These are phyloP conservation scores for Thalassophryne amazonica DNA, from an alignment of 2,797 vertebrate species.

Conservation along the genomic window DNA sequence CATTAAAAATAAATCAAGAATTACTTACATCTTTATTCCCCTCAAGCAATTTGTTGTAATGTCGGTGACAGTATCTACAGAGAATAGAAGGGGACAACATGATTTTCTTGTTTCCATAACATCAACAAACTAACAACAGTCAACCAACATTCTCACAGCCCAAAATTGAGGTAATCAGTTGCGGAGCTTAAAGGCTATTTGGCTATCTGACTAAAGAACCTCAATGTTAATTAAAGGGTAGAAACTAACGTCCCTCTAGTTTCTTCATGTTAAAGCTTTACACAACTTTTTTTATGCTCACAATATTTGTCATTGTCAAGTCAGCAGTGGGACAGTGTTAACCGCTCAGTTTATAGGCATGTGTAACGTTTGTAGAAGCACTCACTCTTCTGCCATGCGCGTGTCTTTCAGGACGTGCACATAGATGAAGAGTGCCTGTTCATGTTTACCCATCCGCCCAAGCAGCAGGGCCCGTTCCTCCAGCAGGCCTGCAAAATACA, in stretches of 20 bases:
- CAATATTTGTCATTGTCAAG: not conserved
- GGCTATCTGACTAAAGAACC: not conserved
- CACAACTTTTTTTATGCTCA: not conserved
- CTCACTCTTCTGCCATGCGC: constrained; percentile 93
- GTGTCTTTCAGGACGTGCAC: constrained; percentile 94
- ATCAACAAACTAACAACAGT: not conserved
- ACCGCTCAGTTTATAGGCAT: not conserved
- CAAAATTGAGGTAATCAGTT: not conserved
- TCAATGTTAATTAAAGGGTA: not conserved
- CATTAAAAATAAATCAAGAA: not conserved
- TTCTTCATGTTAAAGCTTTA: not conserved
- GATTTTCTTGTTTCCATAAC: not conserved
- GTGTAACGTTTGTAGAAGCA: not conserved
- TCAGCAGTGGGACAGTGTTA: not conserved
- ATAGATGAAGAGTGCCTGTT: constrained; percentile 97
- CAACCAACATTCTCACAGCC: not conserved
- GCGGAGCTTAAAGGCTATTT: not conserved
- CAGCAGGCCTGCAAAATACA: constrained; percentile 81
- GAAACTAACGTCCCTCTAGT: not conserved
- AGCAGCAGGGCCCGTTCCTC: constrained; percentile 94
- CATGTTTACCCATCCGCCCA: constrained; percentile 97
- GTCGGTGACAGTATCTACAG: constrained; percentile 90
- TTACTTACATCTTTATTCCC: constrained; percentile 92
- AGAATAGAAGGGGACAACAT: constrained; percentile 10
- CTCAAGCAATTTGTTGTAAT: constrained; percentile 88